phyloP scores from a whole-genome alignment of 2,797 vertebrate genomes.

The Sarcophilus harrisii region DNA sequence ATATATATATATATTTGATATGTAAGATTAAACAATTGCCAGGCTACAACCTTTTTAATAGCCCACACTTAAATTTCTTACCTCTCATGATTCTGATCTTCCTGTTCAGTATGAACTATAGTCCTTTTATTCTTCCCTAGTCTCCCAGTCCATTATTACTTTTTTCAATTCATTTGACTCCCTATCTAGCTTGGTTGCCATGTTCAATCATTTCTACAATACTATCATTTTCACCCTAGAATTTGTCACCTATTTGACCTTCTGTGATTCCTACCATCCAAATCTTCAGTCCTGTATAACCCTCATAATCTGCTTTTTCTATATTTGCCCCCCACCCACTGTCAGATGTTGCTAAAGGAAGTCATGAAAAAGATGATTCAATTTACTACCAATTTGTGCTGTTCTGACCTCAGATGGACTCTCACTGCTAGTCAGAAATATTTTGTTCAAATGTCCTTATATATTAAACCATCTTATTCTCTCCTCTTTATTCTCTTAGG shows the following conservation, averaged over 20 bases:
- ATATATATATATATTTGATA: neutral
- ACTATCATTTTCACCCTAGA: neutral
- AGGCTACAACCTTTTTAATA: neutral
- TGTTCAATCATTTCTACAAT: neutral
- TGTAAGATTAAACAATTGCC: neutral
- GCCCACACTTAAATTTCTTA: neutral
- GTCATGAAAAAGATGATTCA: neutral
- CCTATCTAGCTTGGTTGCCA: neutral
- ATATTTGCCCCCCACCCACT: neutral
- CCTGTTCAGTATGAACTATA: neutral
- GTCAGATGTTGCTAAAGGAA: neutral
- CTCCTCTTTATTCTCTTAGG: neutral
- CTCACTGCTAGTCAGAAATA: neutral
- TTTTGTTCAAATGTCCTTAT: neutral
- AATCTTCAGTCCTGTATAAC: neutral
- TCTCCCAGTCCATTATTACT: neutral
- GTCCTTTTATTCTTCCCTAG: neutral
- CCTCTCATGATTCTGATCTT: neutral
- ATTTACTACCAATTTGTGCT: neutral
- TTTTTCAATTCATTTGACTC: neutral
- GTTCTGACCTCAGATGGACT: neutral
- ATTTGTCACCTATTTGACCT: neutral
- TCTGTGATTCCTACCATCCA: neutral
- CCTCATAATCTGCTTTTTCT: neutral
- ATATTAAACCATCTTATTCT: neutral